phyloP scores from a whole-genome alignment of 1,140 invertebrate genomes.

The Drosophila repleta region DNA sequence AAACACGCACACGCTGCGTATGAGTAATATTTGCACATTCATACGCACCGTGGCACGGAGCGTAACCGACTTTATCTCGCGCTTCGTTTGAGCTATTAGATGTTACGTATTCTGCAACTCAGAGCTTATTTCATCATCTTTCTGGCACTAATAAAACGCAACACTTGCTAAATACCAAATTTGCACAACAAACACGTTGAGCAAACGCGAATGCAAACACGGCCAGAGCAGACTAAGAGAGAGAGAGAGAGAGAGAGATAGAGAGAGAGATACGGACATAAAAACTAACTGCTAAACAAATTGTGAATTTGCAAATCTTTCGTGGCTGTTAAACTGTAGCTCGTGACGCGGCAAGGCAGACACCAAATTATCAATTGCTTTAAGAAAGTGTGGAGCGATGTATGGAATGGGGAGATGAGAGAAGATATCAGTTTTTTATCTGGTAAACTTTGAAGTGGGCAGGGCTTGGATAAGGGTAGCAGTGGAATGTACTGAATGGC shows the following conservation, averaged over 20 bases:
- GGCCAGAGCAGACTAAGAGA: constrained; percentile 19
- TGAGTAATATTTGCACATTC: constrained; percentile 36
- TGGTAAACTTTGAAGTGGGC: too few species aligned
- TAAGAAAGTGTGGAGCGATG: background rate
- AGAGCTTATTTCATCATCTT: constrained; percentile 43
- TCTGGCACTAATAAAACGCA: constrained; percentile 49
- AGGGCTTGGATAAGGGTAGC: too few species aligned
- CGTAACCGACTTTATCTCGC: constrained; percentile 4
- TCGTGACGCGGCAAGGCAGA: constrained; percentile 52
- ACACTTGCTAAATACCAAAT: constrained; percentile 47
- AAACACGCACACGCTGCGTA: constrained; percentile 7
- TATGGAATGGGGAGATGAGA: background rate
- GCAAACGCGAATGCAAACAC: constrained; percentile 9
- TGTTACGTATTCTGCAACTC: constrained; percentile 15
- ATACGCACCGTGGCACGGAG: constrained; percentile 22
- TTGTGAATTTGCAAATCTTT: constrained; percentile 53
- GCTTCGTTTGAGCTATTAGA: background rate
- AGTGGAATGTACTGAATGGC: too few species aligned
- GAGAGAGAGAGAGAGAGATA: constrained; percentile 6
- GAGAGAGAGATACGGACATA: constrained; percentile 6
- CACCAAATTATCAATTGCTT: constrained; percentile 15
- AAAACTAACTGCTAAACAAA: constrained; percentile 46
- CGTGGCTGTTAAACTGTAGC: constrained; percentile 65
- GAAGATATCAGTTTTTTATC: background rate
- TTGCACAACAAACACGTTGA: constrained; percentile 20